Percentiles rank a stretch among this genome's conserved stretches.
Evolutionary conservation across 2,797 vertebrate genomes (phyloP).

Genomic region (Poeciliopsis paucimaculata): DNA sequence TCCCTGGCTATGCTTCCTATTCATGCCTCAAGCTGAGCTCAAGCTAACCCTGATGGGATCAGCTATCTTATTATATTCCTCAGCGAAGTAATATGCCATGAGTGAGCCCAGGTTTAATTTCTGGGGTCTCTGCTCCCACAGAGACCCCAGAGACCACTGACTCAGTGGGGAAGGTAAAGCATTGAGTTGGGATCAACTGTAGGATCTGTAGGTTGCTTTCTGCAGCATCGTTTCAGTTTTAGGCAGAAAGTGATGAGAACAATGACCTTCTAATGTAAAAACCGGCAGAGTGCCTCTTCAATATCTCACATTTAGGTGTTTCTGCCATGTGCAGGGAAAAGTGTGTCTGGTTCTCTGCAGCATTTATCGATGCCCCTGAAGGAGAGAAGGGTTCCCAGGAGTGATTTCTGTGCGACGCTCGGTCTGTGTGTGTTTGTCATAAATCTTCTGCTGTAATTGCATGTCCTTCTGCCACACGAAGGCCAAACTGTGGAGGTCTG

Average conservation of each 20-base stretch:
- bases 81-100: background rate
- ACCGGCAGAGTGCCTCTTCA: background rate
- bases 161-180: too few relatives aligned
- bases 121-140: background rate
- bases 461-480: slow-evolving; percentile 10
- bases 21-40: background rate
- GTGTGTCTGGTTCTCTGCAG: slow-evolving; percentile 14
- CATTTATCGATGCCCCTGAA: background rate
- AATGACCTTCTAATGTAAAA: background rate
- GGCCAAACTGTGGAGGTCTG: background rate
- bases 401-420: background rate
- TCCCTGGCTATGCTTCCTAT: background rate
- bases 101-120: background rate
- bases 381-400: slow-evolving; percentile 5
- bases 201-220: background rate
- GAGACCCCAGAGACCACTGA: too few relatives aligned
- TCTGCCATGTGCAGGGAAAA: background rate
- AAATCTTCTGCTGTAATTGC: slow-evolving; percentile 6
- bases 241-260: background rate
- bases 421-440: slow-evolving; percentile 1
- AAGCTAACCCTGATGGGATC: background rate
- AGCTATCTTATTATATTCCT: background rate
- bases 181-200: too few relatives aligned
- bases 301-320: background rate
- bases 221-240: background rate